Percentiles rank a stretch among this genome's conserved stretches.
phyloP scores from a whole-genome alignment of 92 coral and sea anemone genomes.

The Pocillopora meandrina region DNA sequence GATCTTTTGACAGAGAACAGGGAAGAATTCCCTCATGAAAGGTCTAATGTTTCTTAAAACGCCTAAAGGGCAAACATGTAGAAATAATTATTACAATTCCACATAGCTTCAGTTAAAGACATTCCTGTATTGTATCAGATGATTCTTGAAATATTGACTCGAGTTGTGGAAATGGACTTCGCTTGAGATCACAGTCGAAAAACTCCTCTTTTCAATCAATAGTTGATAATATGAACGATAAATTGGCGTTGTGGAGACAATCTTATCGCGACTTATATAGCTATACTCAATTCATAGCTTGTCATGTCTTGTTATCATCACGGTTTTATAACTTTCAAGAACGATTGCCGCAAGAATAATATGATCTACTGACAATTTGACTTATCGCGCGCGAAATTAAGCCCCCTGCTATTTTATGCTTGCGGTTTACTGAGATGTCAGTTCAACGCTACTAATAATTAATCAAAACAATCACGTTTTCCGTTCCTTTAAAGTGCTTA shows the following conservation, averaged over 20 bases:
- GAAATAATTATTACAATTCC: too few relatives aligned
- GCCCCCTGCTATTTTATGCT: background rate
- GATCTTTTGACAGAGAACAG: background rate
- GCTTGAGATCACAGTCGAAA: too few relatives aligned
- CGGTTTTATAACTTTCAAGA: background rate
- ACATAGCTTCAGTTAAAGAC: too few relatives aligned
- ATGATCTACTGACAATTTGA: background rate
- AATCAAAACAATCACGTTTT: background rate
- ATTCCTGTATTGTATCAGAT: too few relatives aligned
- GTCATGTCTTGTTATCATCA: background rate
- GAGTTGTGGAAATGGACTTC: too few relatives aligned
- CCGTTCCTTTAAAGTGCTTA: background rate
- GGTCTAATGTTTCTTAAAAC: background rate
- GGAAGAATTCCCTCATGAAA: background rate
- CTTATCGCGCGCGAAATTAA: background rate
- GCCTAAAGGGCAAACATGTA: background rate
- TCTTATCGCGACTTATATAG: background rate
- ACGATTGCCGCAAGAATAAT: background rate
- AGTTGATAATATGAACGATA: too few relatives aligned
- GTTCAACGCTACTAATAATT: background rate
- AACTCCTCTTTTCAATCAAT: too few relatives aligned
- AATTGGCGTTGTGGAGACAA: background rate
- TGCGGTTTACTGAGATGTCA: background rate
- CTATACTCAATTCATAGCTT: background rate
- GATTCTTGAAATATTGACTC: too few relatives aligned